Conservation (phyloP, 2,113 vertebrate genomes). For the Scomber scombrus region DNA sequence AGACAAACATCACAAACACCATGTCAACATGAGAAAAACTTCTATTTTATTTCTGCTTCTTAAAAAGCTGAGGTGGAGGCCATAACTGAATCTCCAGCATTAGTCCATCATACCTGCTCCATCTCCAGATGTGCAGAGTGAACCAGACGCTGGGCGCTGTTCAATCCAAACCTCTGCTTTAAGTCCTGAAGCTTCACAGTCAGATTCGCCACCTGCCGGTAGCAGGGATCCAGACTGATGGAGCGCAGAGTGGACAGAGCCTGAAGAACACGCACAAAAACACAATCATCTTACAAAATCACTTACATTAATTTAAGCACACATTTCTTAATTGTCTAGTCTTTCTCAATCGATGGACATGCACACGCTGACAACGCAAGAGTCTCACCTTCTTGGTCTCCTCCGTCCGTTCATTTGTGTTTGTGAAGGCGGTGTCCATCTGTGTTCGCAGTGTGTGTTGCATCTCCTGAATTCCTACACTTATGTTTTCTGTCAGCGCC, state of each 20-base stretch:
- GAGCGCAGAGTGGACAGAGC: constrained; percentile 47
- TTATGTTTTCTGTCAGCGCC: constrained; percentile 90
- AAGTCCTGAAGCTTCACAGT: constrained; percentile 33
- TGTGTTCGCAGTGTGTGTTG: constrained; percentile 87
- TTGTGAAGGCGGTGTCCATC: constrained; percentile 85
- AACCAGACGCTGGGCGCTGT: constrained; percentile 57
- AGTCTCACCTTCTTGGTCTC: constrained; percentile 86
- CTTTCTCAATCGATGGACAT: too few species aligned
- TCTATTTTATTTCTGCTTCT: neutral
- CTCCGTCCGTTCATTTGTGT: constrained; percentile 76
- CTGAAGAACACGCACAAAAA: constrained; percentile 37
- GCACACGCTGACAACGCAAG: neutral
- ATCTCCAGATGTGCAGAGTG: constrained; percentile 68
- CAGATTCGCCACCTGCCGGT: constrained; percentile 62
- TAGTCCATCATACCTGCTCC: constrained; percentile 66
- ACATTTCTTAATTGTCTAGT: too few species aligned
- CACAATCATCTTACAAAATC: neutral
- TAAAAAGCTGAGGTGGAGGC: too few species aligned
- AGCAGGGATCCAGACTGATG: constrained; percentile 61
- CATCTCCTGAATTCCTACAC: constrained; percentile 87
- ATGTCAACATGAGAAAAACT: neutral
- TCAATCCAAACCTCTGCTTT: constrained; percentile 64
- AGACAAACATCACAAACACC: constrained; percentile 11
- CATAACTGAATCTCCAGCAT: neutral
- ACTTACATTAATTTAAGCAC: neutral